Base-by-base conservation (phyloP, 2,113 vertebrate species). In the Ramphastos sulfuratus region DNA sequence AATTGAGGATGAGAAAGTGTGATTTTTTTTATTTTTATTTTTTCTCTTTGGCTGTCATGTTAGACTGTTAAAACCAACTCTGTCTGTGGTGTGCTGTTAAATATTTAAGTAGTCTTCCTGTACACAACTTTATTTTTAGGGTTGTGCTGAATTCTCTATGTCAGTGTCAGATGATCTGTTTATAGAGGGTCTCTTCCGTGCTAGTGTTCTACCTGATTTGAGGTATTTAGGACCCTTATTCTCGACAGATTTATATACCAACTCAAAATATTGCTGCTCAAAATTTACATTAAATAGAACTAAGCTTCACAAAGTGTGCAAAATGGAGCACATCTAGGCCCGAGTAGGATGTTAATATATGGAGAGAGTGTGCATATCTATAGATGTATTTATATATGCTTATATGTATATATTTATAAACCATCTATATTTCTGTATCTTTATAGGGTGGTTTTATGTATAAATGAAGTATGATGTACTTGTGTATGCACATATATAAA, bases 111-210 rank as follows among this genome's bases (percentile, higher is more conserved):
- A 80, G 60, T 39, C 15, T 6, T 90, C n/a, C 76, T 63, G n/a
- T 58, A 58, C 24, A 39, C 50, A 58, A 27, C 54, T 87, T 95
- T 92, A 69, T 77, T 85, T 94, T 82, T 83, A 94, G 79, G 58
- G 39, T 88, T 90, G 50, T 81, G 54, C 58, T 21, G 16, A 71
- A 78, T 94, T 91, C 42, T 80, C 33, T 83, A 12, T 74, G 37
- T 63, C 21, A 2, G 28, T 76, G n/a, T 87, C 66, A 77, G 72
- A 56, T 87, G 30, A 56, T 71, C n/a, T 93, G n/a, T 83, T 95
- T 77, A 35, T 71, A 81, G 48, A 67, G 20, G 67, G 7, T 25
- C 20, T 67, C 21, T 87, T 87, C 21, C 3, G 4, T 27, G 75
- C 24, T 66, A 46, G 35, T 74, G n/a, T 70, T 69, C 37, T 83